These are phyloP conservation scores for Silvanus unidentatus DNA, from an alignment of 2,888 invertebrate genomes.

Conservation along the genomic window DNA sequence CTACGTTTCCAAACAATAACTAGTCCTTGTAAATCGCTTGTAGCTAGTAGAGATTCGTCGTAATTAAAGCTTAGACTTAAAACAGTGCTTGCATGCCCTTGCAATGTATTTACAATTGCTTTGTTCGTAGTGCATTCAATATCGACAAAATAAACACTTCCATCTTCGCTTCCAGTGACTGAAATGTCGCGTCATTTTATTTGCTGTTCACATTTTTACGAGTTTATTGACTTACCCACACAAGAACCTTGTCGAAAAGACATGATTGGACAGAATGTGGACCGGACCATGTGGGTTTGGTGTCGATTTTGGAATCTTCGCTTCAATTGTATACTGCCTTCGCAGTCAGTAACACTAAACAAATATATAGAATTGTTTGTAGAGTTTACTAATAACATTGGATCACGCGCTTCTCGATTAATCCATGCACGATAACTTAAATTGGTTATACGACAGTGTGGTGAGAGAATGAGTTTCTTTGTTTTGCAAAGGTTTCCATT, in stretches of 20 bases:
- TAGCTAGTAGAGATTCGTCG: constrained; percentile 79
- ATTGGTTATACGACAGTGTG: constrained; percentile 56
- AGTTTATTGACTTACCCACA: constrained; percentile 51
- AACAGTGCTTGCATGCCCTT: constrained; percentile 76
- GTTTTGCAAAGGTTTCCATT: constrained; percentile 37
- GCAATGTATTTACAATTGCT: constrained; percentile 55
- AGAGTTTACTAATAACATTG: constrained; percentile 71
- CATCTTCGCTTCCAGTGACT: constrained; percentile 75
- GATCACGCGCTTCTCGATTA: constrained; percentile 60
- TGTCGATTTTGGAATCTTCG: constrained; percentile 63
- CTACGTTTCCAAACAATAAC: constrained; percentile 67
- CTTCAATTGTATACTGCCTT: constrained; percentile 60
- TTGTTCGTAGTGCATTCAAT: constrained; percentile 56
- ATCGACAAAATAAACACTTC: constrained; percentile 71
- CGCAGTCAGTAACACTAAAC: constrained; percentile 61
- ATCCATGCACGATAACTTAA: constrained; percentile 78
- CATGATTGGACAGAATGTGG: constrained; percentile 82
- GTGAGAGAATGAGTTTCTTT: constrained; percentile 31
- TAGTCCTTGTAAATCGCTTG: constrained; percentile 74
- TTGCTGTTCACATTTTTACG: not conserved
- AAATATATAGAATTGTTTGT: constrained; percentile 69
- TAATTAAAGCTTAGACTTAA: constrained; percentile 81
- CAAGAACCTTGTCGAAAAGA: constrained; percentile 76
- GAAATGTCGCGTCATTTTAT: constrained; percentile 23
- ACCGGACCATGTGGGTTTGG: constrained; percentile 55